Evolutionary conservation across 2,888 invertebrate genomes (phyloP), one percentile per base, ranked within the genome.

Genomic region (Hypomecis atomaria): DNA sequence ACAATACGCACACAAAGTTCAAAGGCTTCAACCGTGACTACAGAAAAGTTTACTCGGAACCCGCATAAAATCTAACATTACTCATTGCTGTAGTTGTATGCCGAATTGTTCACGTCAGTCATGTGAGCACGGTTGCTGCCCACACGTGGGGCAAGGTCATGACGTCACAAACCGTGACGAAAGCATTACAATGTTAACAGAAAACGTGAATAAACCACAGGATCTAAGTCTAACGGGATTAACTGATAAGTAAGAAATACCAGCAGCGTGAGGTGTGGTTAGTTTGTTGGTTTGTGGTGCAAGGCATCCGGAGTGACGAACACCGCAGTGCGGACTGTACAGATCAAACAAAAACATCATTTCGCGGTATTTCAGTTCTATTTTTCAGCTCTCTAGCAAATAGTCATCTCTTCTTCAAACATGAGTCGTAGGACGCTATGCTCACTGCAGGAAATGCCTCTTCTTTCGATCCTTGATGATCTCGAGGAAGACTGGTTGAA

Each of bases 131-230:
- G 40, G 40, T 43, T 61, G 49, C 45, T 47, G 52, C 62, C 62
- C 57, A 62, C 62, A 62, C 57, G 50, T 52, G 62, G 54, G 36
- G 43, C 61, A 52, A 56, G 56, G 62, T 38, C 57, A 44, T 47
- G 52, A 62, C 62, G 62, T 57, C 62, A 57, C 52, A 34, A 40
- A 42, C 49, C 5, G 37, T 62, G 61, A 62, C 61, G 61, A 62
- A 50, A 56, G 10, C 55, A 50, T 6, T 10, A 23, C 10, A 59
- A 42, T 23, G n/a, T 61, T 55, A 55, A 37, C 13, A 44, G 56
- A 62, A 55, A 44, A 37, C 44, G 11, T 55, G 43, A 53, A 34
- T 38, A 47, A 47, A 50, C 50, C 38, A 34, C 50, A 34, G 47
- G 53, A 40, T 54, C 36, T 43, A 44, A 44, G 11, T 54, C 43